Percentiles rank a stretch among this genome's conserved stretches.
phyloP scores from a whole-genome alignment of 2,113 vertebrate genomes.

The Cyprinodon tularosa region DNA sequence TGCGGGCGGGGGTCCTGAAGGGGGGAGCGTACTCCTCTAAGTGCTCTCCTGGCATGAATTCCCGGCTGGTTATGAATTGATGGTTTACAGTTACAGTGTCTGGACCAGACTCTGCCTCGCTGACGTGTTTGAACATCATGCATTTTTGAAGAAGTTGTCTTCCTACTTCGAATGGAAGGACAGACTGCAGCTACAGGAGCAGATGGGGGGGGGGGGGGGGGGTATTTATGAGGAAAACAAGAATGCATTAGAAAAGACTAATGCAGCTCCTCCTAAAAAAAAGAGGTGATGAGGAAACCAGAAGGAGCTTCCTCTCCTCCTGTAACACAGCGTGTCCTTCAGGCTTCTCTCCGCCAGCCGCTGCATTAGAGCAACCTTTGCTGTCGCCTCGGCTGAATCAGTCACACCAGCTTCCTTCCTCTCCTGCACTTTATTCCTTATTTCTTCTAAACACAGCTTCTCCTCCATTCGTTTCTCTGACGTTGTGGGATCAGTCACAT shows the following conservation, averaged over 20 bases:
- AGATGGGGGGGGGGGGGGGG: conserved; percentile 12
- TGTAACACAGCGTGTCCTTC: conserved; percentile 66
- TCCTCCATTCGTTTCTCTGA: conserved; percentile 34
- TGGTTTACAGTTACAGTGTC: conserved; percentile 50
- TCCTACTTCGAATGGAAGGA: conserved; percentile 39
- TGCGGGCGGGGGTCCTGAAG: neutral
- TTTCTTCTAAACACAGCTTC: conserved; percentile 27
- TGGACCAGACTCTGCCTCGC: conserved; percentile 26
- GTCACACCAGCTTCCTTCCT: conserved; percentile 60
- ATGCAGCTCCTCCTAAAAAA: conserved; percentile 22
- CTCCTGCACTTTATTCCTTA: conserved; percentile 18
- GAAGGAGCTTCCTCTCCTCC: conserved; percentile 40
- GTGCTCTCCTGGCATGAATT: conserved; percentile 49
- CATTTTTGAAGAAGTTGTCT: conserved; percentile 48
- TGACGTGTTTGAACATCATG: conserved; percentile 38
- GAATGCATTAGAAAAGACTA: conserved; percentile 3
- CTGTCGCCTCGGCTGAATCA: conserved; percentile 61
- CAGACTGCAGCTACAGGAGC: conserved; percentile 27
- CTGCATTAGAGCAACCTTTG: conserved; percentile 68
- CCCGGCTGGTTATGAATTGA: conserved; percentile 54
- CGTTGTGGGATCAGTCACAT: conserved; percentile 53
- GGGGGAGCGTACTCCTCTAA: conserved; percentile 28
- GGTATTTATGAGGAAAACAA: neutral
- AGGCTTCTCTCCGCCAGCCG: conserved; percentile 55
- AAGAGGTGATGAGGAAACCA: conserved; percentile 32